phyloP scores from a whole-genome alignment of 2,113 vertebrate species.

The Numida meleagris region DNA sequence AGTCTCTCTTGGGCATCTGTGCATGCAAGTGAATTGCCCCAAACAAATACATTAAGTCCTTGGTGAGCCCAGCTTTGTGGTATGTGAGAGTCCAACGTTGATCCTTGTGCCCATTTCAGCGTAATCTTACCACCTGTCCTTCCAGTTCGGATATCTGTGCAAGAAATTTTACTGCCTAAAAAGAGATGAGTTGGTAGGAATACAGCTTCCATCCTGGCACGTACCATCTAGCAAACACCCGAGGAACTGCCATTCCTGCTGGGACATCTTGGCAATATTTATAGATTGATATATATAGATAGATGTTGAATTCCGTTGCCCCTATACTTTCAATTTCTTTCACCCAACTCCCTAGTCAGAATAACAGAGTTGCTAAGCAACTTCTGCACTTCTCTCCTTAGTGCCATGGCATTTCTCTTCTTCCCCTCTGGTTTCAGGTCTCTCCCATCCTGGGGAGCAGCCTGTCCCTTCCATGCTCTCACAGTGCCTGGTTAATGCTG shows the following conservation, averaged over 20 bases:
- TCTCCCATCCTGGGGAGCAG: background rate
- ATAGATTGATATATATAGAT: background rate
- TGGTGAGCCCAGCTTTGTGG: background rate
- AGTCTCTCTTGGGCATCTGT: background rate
- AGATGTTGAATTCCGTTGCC: background rate
- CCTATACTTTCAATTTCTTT: background rate
- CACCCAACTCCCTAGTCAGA: background rate
- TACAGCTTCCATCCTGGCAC: background rate
- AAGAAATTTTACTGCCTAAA: background rate
- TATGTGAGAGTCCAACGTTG: background rate
- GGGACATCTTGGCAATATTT: background rate
- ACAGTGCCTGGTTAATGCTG: background rate
- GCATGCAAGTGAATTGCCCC: background rate
- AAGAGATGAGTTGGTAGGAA: background rate
- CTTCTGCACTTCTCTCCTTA: background rate
- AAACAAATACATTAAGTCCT: background rate
- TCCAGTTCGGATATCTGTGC: background rate
- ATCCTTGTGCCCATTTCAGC: background rate
- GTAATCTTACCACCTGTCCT: background rate
- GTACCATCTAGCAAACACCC: accelerated
- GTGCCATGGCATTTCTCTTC: background rate
- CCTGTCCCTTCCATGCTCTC: background rate
- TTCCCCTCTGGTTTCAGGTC: background rate
- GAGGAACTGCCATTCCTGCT: background rate
- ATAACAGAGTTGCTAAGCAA: constrained; percentile 7